phyloP scores from a whole-genome alignment of 2,797 vertebrate species.

The Cryptoprocta ferox region DNA sequence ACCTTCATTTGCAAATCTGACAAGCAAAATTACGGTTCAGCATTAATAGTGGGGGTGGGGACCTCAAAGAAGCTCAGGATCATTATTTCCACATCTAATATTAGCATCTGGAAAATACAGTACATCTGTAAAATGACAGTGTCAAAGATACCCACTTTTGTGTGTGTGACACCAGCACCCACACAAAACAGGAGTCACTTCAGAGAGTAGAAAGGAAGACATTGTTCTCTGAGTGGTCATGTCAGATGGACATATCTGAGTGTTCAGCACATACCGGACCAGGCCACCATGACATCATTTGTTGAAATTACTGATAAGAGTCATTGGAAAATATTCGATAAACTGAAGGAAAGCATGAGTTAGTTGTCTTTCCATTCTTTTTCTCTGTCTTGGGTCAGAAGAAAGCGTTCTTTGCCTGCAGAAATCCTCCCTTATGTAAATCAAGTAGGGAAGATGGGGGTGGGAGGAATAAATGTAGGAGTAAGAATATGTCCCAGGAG shows the following conservation, averaged over 20 bases:
- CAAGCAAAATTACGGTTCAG: constrained; percentile 78
- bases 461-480: neutral
- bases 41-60: constrained; percentile 69
- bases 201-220: neutral
- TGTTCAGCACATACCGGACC: neutral
- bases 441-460: neutral
- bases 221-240: neutral
- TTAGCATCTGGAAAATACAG: constrained; percentile 58
- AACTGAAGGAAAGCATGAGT: neutral
- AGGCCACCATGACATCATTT: neutral
- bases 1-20: constrained; percentile 79
- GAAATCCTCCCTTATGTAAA: constrained; percentile 1
- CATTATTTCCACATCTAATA: constrained; percentile 68
- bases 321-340: neutral
- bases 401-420: constrained; percentile 44
- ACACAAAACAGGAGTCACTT: neutral
- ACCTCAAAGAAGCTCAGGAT: constrained; percentile 58
- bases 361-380: neutral
- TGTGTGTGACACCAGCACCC: constrained; percentile 34
- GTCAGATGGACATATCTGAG: neutral
- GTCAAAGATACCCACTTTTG: constrained; percentile 45
- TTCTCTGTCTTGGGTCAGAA: constrained; percentile 7
- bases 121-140: constrained; percentile 66
- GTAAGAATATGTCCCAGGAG: neutral
- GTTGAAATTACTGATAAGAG: constrained; percentile 31